Evolutionary conservation across 2,797 vertebrate genomes (phyloP).

Genomic region (Etheostoma perlongum): DNA sequence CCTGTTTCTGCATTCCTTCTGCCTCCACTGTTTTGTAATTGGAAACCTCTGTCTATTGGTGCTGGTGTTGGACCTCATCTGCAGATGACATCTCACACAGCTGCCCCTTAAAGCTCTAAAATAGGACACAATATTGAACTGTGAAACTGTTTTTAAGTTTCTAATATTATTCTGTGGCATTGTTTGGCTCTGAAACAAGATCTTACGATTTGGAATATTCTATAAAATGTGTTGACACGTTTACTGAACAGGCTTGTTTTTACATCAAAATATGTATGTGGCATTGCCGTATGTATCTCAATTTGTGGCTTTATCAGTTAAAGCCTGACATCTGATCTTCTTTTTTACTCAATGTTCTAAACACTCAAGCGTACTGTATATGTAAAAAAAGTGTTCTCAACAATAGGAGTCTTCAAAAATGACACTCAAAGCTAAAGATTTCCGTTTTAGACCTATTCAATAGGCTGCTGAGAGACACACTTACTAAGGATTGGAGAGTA

Average conservation of each 20-base stretch:
- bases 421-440: constrained; percentile 3
- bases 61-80: constrained; percentile 69
- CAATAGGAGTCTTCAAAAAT: background rate
- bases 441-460: constrained; percentile 10
- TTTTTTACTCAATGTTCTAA: background rate
- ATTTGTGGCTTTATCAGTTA: background rate
- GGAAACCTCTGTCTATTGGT: constrained; percentile 81
- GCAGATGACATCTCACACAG: constrained; percentile 73
- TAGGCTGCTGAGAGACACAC: background rate
- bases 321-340: background rate
- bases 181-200: background rate
- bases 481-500: background rate
- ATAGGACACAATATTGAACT: constrained; percentile 40
- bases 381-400: background rate
- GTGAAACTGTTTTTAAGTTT: constrained; percentile 13
- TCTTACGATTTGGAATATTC: background rate
- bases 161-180: background rate
- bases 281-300: background rate
- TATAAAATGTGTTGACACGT: background rate
- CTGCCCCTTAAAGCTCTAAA: constrained; percentile 57
- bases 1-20: constrained; percentile 79
- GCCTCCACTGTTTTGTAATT: constrained; percentile 78
- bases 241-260: too few relatives aligned
- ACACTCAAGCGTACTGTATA: background rate
- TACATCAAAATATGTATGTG: background rate